Evolutionary conservation across 2,888 invertebrate genomes (phyloP), one percentile per base, ranked within the genome.

Genomic region (Perizoma flavofasciatum): DNA sequence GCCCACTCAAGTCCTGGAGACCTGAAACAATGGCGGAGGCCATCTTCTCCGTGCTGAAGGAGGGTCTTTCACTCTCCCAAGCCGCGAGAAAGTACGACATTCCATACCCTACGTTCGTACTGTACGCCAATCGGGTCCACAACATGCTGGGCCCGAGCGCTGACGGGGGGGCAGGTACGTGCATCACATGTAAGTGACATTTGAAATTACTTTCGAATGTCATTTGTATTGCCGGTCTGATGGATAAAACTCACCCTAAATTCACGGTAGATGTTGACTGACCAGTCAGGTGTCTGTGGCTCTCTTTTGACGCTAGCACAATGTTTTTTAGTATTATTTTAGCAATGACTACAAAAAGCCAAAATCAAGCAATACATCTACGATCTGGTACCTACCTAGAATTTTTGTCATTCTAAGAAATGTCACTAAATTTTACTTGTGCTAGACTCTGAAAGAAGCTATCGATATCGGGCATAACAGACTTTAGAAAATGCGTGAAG

Each of bases 11-110:
- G 86, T 97, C 97, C 56, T 98, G 98, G 98, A 93, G 97, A 53
- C 97, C 97, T 4, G 98, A 98, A 85, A 98, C 97, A 61, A 98
- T 98, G 98, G 98, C 97, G 41, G 97, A 97, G 83, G 98, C 98
- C 67, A 98, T 98, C 75, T 97, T 97, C 90, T 97, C 97, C 77
- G 97, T 98, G 59, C 93, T 98, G 68, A 97, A 97, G 84, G 97
- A 98, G 83, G 97, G 97, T 11, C 93, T 97, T 61, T 97, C 97
- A 5, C 90, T 97, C 61, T 97, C 97, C 39, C 97, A 98, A 83
- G 98, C 98, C 0, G 98, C 98, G 22, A 94, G 98, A 75, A 98
- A 97, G 88, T 98, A 97, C 92, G 98, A 98, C 93, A 98, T 98
- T 84, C 98, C 98, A 54, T 98, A 98, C 88, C 98, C 98, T 69